Evolutionary conservation across 2,888 invertebrate species (phyloP), one percentile per base, ranked within the genome.

Genomic region (Heliconius charithonia): DNA sequence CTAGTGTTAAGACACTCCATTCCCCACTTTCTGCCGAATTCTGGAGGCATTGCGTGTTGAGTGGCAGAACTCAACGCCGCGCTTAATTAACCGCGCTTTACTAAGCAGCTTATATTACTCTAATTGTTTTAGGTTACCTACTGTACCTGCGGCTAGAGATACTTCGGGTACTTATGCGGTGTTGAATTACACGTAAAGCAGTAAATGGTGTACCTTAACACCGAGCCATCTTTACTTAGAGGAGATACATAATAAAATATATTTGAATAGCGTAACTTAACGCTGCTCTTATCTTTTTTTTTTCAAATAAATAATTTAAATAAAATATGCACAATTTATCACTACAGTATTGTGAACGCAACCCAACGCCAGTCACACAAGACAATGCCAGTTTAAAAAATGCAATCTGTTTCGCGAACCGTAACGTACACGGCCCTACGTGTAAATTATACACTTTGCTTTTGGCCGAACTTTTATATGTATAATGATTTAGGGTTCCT

Each of bases 321-420:
- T 63, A 16, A 63, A 77, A 45, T 29, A 63, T 22, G 4, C 16
- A 16, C 6, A 69, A 25, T 69, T 9, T 69, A n/a, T n/a, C n/a
- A 3, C n/a, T 45, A 41, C 19, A 25, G 25, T 70, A 79, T 74
- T 86, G 81, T 89, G 84, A 85, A 86, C 84, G 80, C 84, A 56
- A 80, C 90, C 83, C 84, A 81, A 83, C 81, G 82, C 83, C 82
- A 83, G 78, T 81, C 83, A 84, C 81, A 88, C 86, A 86, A 87
- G 92, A 93, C 92, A 93, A 93, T 92, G 92, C 90, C 89, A 83
- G 82, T 86, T 87, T 89, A 89, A 90, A 89, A 84, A 82, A 72
- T 79, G 88, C 88, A 87, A 87, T 89, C 86, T 87, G 89, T 83
- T 81, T 82, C 83, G 71, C 85, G 82, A 83, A 86, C 85, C 89